Base-by-base conservation (phyloP, 2,797 vertebrate genomes). In the Bufotes viridis region DNA sequence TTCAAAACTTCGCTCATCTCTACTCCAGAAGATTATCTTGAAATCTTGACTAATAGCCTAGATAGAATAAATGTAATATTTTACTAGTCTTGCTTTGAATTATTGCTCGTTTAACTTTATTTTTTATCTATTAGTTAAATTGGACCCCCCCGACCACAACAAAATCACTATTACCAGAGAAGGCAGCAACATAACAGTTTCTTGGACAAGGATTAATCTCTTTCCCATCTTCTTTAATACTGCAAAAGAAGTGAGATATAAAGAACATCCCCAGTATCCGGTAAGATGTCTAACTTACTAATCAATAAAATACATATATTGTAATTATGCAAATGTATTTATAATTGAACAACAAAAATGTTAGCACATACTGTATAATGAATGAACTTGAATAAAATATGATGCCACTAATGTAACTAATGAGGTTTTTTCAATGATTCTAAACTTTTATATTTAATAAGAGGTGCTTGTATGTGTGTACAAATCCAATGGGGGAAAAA, bases 121-220 rank as follows among this genome's bases (percentile, higher is more conserved):
- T 20, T 5, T 67, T 14, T 26, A 69, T 87, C 7, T 42, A 24
- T 78, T 65, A 88, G 87, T 88, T 7, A 88, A 88, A 53, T 24
- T 88, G 34, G 82, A 84, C 49, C 74, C 82, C 22, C 87, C 87
- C 14, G n/a, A 88, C 29, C n/a, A 60, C 12, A 72, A 70, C 8
- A 61, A 24, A 34, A 18, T 88, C 53, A n/a, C 34, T 49, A 67
- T 88, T 12, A 5, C 58, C 12, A 84, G 78, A 74, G 10, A 29
- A 24, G 34, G 53, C 11, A n/a, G 11, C 18, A 53, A 49, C 13
- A 76, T 88, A 76, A 88, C 22, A n/a, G 24, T 80, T 13, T n/a
- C 79, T 29, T 88, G 87, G 87, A 61, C 34, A 63, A 88, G 82
- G 22, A 20, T 51, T 20, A 63, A 84, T 49, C 13, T 51, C 13